Base-by-base conservation (phyloP, 1,140 invertebrate genomes). In the Drosophila sucinea region DNA sequence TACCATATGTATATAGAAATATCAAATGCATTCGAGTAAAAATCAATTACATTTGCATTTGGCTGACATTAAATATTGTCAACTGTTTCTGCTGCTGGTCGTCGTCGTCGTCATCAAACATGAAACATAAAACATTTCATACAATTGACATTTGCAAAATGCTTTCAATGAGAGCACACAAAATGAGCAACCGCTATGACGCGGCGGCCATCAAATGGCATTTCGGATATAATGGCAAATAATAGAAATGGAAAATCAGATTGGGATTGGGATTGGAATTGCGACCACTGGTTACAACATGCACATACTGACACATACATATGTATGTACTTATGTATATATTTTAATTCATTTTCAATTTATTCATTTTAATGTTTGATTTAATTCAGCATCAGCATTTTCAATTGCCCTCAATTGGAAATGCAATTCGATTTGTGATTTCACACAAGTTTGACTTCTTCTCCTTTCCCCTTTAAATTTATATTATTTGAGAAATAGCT, bases 11-110 rank as follows among this genome's bases (percentile, higher is more conserved):
- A 8, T 6, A 33, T 51, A 54, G 44, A 38, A 27, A 29, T 75
- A 76, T 60, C 40, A 73, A 41, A 70, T 60, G 58, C 73, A 76
- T 51, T 76, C 73, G 66, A 76, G 63, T 69, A 63, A 70, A 76
- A 76, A 27, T 51, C 68, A 76, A 76, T 76, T 69, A 58, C 33
- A 66, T 60, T 69, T 60, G 58, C 62, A 70, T 63, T 70, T 72
- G 56, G 38, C 56, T 8, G 40, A 44, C 56, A 58, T 10, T 63
- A 70, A 60, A 76, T 69, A 76, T 76, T 76, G 73, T 76, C 68
- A 35, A 60, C 33, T 61, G 57, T n/a, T 51, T 23, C 47, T 23
- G 61, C 17, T 40, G 47, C 38, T 25, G 32, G 51, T 55, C 27
- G 8, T 27, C 25, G 23, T 25, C 41, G 23, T 25, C 56, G 25